Base-by-base conservation (phyloP, 2,888 invertebrate species). In the Dioctria linearis region DNA sequence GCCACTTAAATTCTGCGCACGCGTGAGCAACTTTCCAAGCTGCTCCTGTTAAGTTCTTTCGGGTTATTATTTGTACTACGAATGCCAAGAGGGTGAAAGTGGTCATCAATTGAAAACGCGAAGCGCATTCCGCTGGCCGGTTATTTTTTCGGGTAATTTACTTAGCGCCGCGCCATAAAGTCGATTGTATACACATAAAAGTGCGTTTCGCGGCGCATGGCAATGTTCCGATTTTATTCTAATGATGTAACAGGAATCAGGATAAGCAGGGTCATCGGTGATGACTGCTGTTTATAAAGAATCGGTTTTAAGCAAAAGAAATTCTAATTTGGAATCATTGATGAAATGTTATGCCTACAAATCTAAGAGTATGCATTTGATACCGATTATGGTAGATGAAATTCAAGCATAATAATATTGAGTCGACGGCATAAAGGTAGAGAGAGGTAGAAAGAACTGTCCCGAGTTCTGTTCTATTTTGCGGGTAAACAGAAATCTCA, bases 1-100 rank as follows among this genome's bases (percentile, higher is more conserved):
- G 76, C 63, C 76, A 75, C 75, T 75, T 75, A 75, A 61, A 59
- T 59, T 61, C 61, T 39, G 76, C 76, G 76, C 76, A 76, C 76
- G 63, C 76, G 76, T 76, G 76, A 76, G 51, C 76, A 76, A 76
- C 76, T 76, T 61, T 63, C 63, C 6, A 76, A 76, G 76, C 63
- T 61, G 63, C 9, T 76, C n/a, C 49, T 76, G 46, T 46, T 61
- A 51, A 39, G n/a, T 13, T 5, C 42, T 13, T n/a, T n/a, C 51
- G 39, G 11, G 8, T n/a, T 39, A 71, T 67, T 67, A 67, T 67
- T 9, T 5, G 25, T 25, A 65, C 46, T 25, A 25, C 46, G 46
- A 54, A 39, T 54, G 4, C 37, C 37, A 57, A 51, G 59, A 73
- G 73, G 73, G 57, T 73, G 40, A 73, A 73, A 73, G 73, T 49